Base-by-base conservation (phyloP, 1,140 invertebrate genomes). In the Drosophila tani region DNA sequence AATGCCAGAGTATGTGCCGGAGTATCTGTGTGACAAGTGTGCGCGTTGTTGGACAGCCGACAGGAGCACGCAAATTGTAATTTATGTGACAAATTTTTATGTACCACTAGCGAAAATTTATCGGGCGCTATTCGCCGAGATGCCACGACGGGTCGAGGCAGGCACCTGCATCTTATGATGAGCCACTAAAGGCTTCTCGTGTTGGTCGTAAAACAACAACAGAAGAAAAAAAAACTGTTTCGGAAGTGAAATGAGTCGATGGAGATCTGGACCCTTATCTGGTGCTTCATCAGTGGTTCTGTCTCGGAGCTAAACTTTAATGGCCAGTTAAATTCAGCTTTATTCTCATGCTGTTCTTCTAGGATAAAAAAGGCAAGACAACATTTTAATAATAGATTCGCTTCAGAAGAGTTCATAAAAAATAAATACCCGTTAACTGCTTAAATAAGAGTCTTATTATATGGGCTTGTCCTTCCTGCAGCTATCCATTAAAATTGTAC, bases 31-130 rank as follows among this genome's bases (percentile, higher is more conserved):
- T 71, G 63, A 82, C 80, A 79, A 76, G 81, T 81, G 65, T 64
- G 82, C 65, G 51, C 50, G 41, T 51, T 66, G 77, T 64, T 75
- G 80, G 83, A 79, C 82, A 82, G 60, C 11, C 83, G 73, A 80
- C 83, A 80, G 78, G 55, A 57, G 73, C 59, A 81, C 82, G 81
- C 84, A 88, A 88, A 88, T 88, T 88, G 85, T 90, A 90, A 88
- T 88, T 88, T 88, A 88, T 90, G 84, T 84, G 84, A 90, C 84
- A 88, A 88, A 88, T 88, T 88, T 90, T 84, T 81, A 88, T 88
- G 84, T 79, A 81, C 78, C 81, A 62, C 63, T 60, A 49, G 59
- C 24, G 46, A 47, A 78, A 90, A 88, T 90, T 88, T 88, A 88
- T 88, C 75, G 75, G 56, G 45, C 67, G 21, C 43, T 60, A 58